Evolutionary conservation across 2,888 invertebrate species (phyloP).

Genomic region (Orgyia antiqua): DNA sequence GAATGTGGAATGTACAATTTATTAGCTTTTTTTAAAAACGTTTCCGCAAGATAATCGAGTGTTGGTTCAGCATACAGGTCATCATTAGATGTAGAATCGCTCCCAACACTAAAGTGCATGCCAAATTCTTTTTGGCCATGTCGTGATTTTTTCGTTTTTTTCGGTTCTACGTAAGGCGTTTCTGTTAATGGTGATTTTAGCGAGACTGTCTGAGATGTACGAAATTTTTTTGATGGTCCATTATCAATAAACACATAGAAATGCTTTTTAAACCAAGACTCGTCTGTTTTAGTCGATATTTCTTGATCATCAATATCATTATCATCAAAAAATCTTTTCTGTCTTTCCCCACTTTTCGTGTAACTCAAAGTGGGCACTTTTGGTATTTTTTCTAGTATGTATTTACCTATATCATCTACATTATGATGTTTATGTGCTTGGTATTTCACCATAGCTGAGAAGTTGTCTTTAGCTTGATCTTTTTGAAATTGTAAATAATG

Average conservation of each 20-base stretch:
- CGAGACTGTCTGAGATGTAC: slow-evolving; percentile 46
- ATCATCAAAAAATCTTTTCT: slow-evolving; percentile 40
- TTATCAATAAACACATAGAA: slow-evolving; percentile 52
- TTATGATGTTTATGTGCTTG: slow-evolving; percentile 64
- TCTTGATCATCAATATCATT: slow-evolving; percentile 49
- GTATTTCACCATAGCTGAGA: slow-evolving; percentile 52
- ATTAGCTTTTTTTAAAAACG: too few relatives aligned
- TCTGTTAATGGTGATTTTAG: slow-evolving; percentile 34
- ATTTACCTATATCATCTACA: slow-evolving; percentile 67
- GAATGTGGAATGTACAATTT: too few relatives aligned
- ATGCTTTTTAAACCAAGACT: slow-evolving; percentile 61
- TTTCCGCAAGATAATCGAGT: too few relatives aligned
- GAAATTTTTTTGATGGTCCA: slow-evolving; percentile 31
- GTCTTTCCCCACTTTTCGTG: slow-evolving; percentile 6
- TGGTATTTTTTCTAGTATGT: slow-evolving; percentile 56
- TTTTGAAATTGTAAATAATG: slow-evolving; percentile 58
- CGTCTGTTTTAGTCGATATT: slow-evolving; percentile 52
- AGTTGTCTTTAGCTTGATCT: slow-evolving; percentile 43
- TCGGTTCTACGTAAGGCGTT: too few relatives aligned
- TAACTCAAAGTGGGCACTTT: slow-evolving; percentile 21
- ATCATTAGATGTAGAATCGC: too few relatives aligned
- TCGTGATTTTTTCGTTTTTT: too few relatives aligned
- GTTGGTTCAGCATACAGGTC: too few relatives aligned
- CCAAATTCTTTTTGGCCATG: too few relatives aligned
- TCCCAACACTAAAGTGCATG: too few relatives aligned